These are phyloP conservation scores for Sitta europaea DNA, from an alignment of 2,113 vertebrate genomes.

Conservation along the genomic window DNA sequence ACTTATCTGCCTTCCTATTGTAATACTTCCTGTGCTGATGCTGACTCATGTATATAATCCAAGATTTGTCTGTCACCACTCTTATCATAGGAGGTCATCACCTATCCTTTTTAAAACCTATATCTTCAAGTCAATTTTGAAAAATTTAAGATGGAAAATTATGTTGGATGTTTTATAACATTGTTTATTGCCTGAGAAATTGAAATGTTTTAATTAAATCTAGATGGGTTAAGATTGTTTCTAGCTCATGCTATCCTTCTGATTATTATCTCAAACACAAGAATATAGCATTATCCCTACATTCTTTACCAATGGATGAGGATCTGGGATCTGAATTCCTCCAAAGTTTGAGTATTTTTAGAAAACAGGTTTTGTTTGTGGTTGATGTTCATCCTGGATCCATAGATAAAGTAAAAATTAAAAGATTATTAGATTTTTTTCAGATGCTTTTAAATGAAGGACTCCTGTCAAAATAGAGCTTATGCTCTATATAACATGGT, in stretches of 20 bases:
- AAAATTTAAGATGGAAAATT: not conserved
- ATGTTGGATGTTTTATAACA: not conserved
- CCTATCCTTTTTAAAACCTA: not conserved
- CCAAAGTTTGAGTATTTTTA: not conserved
- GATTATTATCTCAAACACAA: not conserved
- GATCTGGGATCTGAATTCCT: not conserved
- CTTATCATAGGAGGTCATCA: not conserved
- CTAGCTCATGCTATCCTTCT: not conserved
- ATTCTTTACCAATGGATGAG: not conserved
- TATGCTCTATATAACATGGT: not conserved
- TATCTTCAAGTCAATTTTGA: not conserved
- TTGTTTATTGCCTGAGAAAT: not conserved
- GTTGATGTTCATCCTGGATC: not conserved
- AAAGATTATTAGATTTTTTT: not conserved
- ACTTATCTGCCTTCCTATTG: not conserved
- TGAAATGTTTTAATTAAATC: not conserved
- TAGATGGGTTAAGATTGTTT: not conserved
- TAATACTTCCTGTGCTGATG: not conserved
- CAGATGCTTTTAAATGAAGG: not conserved
- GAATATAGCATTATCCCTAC: not conserved
- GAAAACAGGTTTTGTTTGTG: not conserved
- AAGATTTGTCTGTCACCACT: not conserved
- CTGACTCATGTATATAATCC: not conserved
- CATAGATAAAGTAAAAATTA: not conserved
- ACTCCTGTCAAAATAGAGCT: not conserved